Base-by-base conservation (phyloP, 2,888 invertebrate species). In the Pseudolycoriella hygida region DNA sequence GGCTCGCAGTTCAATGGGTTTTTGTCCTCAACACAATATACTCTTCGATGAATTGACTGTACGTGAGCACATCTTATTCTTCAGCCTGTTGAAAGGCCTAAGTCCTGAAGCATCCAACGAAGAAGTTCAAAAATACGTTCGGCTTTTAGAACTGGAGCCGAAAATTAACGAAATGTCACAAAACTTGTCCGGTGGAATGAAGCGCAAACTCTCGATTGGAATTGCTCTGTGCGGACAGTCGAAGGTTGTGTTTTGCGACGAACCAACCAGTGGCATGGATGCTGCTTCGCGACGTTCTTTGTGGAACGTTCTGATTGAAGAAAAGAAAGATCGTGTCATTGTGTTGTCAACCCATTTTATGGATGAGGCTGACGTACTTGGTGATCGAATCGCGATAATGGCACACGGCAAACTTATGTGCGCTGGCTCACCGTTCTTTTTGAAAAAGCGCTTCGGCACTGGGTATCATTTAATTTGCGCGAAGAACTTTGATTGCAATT, bases 21-120 rank as follows among this genome's bases (percentile, higher is more conserved):
- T 82, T n/a, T 83, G 82, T 66, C 84, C 84, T 0, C 85, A 86
- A 56, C 81, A 84, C 60, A 80, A 85, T 58, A 75, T 83, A 15
- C 66, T 86, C 2, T 84, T 85, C 60, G 76, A 77, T 51, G 77
- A 78, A 47, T 66, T 86, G 17, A 84, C 84, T 1, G 83, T 84
- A 11, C 67, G 67, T 25, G 85, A 86, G 60, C 85, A 87, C 59
- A 64, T 86, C 19, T 69, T 74, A 53, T 85, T 86, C 64, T 86
- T 80, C 58, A 74, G 79, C 31, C 14, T 11, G 2, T 31, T 48
- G 6, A 77, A 77, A 54, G 76, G 76, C 1, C 65, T 71, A 50
- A 54, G 58, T 5, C 69, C 69, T 1, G 49, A 60, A 4, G 66
- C 70, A 42, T 64, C 76, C 12, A 47, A 66, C 1, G 53, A 58